phyloP scores from a whole-genome alignment of 2,888 invertebrate species.

The Cinara cedri region DNA sequence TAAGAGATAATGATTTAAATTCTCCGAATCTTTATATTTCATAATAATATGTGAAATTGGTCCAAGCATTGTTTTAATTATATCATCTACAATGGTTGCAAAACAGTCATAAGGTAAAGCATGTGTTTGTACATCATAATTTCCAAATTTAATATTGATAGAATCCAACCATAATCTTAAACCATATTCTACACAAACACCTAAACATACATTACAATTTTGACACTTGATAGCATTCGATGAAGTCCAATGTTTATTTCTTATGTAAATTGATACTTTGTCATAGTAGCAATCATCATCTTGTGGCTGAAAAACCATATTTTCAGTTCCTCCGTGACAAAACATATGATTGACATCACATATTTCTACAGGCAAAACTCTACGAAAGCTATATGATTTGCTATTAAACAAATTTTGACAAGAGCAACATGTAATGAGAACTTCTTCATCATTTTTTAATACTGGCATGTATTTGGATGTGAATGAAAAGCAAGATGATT shows the following conservation, averaged over 20 bases:
- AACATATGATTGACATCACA: slow-evolving; percentile 48
- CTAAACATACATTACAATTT: slow-evolving; percentile 49
- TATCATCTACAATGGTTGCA: slow-evolving; percentile 33
- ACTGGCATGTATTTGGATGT: slow-evolving; percentile 31
- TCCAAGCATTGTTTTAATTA: slow-evolving; percentile 40
- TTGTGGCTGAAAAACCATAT: slow-evolving; percentile 41
- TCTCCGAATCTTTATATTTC: slow-evolving; percentile 30
- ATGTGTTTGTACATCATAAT: slow-evolving; percentile 14
- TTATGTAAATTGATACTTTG: slow-evolving; percentile 49
- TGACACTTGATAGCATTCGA: slow-evolving; percentile 17
- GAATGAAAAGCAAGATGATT: slow-evolving; percentile 47
- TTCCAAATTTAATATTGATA: slow-evolving; percentile 30
- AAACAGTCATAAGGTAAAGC: slow-evolving; percentile 40
- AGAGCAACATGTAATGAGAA: slow-evolving; percentile 24
- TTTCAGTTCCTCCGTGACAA: slow-evolving; percentile 49
- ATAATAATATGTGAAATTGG: slow-evolving; percentile 50
- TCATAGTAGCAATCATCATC: slow-evolving; percentile 47
- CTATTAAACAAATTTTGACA: slow-evolving; percentile 20
- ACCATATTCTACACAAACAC: slow-evolving; percentile 31
- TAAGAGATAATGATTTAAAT: slow-evolving; percentile 44
- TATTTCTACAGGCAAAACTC: slow-evolving; percentile 44
- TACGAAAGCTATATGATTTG: slow-evolving; percentile 30
- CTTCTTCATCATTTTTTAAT: slow-evolving; percentile 29
- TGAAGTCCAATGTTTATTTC: slow-evolving; percentile 32
- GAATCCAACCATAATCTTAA: slow-evolving; percentile 51